Percentiles rank a stretch among this genome's conserved stretches.
Conservation (phyloP, 2,797 vertebrate genomes). For the Pipistrellus pipistrellus region DNA sequence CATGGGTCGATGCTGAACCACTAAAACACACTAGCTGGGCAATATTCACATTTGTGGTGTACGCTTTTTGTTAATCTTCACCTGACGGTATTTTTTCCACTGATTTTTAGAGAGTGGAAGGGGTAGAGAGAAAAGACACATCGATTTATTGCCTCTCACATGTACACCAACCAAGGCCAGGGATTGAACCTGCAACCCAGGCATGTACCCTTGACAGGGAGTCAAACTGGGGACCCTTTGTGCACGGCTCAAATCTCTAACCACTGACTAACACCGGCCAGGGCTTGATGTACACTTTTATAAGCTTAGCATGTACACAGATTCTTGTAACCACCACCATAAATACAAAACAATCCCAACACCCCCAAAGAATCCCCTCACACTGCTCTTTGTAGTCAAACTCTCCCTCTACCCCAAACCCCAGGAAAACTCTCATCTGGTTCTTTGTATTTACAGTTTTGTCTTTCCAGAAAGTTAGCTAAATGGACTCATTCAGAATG, state of each 20-base stretch:
- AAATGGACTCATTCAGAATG: not conserved
- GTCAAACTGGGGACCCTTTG: not conserved
- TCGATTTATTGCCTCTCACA: not conserved
- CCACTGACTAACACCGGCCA: not conserved
- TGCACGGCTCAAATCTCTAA: not conserved
- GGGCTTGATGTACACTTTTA: not conserved
- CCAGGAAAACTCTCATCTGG: not conserved
- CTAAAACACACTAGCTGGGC: too few species aligned
- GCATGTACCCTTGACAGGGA: not conserved
- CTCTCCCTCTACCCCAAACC: not conserved
- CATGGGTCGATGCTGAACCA: too few species aligned
- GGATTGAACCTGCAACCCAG: not conserved
- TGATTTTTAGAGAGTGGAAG: not conserved
- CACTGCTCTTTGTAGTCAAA: not conserved
- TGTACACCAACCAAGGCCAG: not conserved
- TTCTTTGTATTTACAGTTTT: not conserved
- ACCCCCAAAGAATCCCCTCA: conserved; percentile 23
- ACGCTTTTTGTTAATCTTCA: not conserved
- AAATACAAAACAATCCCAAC: conserved; percentile 6
- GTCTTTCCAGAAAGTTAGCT: not conserved
- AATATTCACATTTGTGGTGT: too few species aligned
- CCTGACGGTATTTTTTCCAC: not conserved
- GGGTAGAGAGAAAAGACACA: not conserved
- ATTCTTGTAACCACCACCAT: not conserved
- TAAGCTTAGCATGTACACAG: not conserved